Evolutionary conservation across 2,888 invertebrate species (phyloP).

Genomic region (Drosophila macrospina): DNA sequence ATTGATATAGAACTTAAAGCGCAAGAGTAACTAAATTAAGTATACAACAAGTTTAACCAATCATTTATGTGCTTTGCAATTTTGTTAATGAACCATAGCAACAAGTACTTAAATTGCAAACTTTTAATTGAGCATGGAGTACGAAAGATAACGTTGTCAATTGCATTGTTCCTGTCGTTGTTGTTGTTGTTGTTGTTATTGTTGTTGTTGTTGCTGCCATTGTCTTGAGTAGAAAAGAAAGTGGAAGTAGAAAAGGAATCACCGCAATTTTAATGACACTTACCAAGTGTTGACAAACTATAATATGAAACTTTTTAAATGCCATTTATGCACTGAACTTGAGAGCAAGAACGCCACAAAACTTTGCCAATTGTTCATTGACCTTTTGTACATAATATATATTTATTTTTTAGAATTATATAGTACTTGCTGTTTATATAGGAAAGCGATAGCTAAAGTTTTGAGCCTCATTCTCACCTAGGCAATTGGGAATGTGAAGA

Average conservation of each 20-base stretch:
- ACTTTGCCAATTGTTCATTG: slow-evolving; percentile 67
- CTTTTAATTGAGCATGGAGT: slow-evolving; percentile 46
- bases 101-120: slow-evolving; percentile 17
- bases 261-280: slow-evolving; percentile 47
- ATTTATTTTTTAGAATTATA: background rate
- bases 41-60: too few relatives aligned
- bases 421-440: background rate
- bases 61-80: too few relatives aligned
- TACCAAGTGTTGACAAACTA: slow-evolving; percentile 57
- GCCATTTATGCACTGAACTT: slow-evolving; percentile 43
- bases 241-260: slow-evolving; percentile 27
- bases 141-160: slow-evolving; percentile 17
- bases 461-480: slow-evolving; percentile 48
- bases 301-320: slow-evolving; percentile 63
- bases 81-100: background rate
- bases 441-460: slow-evolving; percentile 39
- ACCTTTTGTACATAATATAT: slow-evolving; percentile 53
- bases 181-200: too few relatives aligned
- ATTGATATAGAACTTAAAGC: too few relatives aligned
- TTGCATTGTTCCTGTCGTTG: too few relatives aligned
- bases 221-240: background rate
- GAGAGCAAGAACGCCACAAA: slow-evolving; percentile 20
- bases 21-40: too few relatives aligned
- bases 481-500: slow-evolving; percentile 37
- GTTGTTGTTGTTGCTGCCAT: background rate